Evolutionary conservation across 2,797 vertebrate species (phyloP).

Genomic region (Clarias fuscus): DNA sequence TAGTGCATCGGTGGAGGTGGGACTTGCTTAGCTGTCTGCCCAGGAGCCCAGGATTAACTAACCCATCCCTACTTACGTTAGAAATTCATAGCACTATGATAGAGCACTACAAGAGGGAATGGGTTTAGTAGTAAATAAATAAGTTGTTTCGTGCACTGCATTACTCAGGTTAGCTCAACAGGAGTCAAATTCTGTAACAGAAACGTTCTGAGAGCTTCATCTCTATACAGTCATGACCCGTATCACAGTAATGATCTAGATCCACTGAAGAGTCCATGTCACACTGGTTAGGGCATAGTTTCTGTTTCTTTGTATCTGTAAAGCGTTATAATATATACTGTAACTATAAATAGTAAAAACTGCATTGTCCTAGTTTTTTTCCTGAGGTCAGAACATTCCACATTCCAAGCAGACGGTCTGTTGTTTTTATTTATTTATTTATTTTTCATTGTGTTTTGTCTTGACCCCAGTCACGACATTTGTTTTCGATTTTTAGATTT

Average conservation of each 20-base stretch:
- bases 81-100: background rate
- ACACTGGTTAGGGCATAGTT: background rate
- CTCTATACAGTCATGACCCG: background rate
- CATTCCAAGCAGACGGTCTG: background rate
- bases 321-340: background rate
- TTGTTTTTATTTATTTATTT: background rate
- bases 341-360: no score
- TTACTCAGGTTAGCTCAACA: background rate
- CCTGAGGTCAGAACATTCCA: background rate
- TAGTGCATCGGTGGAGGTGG: background rate
- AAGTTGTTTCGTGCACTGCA: background rate
- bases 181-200: background rate
- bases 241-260: no score
- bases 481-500: background rate
- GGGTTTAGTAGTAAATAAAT: background rate
- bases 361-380: background rate
- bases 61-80: background rate
- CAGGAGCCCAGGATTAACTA: background rate
- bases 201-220: background rate
- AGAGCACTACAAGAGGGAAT: background rate
- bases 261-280: background rate
- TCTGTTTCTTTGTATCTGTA: background rate
- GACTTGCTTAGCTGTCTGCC: background rate
- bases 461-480: background rate
- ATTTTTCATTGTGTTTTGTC: background rate